Evolutionary conservation across 2,888 invertebrate genomes (phyloP), one percentile per base, ranked within the genome.

Genomic region (Lithodes maja): DNA sequence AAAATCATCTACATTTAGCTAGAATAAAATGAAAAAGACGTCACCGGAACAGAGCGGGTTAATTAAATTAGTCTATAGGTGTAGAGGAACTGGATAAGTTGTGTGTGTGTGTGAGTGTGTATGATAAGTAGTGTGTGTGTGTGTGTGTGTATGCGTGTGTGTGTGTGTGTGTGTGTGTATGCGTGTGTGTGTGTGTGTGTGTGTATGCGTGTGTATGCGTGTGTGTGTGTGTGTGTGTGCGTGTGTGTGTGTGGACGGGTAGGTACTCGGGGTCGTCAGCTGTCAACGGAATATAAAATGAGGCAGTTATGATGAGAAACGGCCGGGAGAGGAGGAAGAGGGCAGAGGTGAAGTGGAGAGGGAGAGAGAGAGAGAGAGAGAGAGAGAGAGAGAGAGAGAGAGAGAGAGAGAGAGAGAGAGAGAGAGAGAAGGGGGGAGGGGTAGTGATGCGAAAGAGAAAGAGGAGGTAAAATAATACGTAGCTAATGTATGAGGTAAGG

Each of bases 131-230:
- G n/a, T n/a, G n/a, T n/a, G n/a, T n/a, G n/a, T 75, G 75, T 75
- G 75, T 75, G 75, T 75, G 75, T 75, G 75, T 75, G 77, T 77
- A 50, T 77, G 77, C 50, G 77, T 77, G 77, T 77, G 77, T 77
- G 77, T 49, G 50, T 3, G 50, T 2, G 49, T 75, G 75, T 75
- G 75, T 75, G 75, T 75, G 75, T 75, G 75, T 75, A n/a, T n/a
- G n/a, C 55, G 55, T 55, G 55, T 55, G 5, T 55, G 55, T 55
- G 78, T 52, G 55, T 55, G 55, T 55, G 55, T 55, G 55, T 55
- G 55, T 55, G 55, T 55, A 9, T 55, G 55, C 9, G 55, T 55
- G 55, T 55, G 55, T 55, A 9, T 55, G 55, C 9, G 55, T 55
- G 55, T 55, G 55, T 75, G 75, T 75, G 75, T 75, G 75, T 75